Conservation (phyloP, 2,888 invertebrate species). For the Erebia palarica region DNA sequence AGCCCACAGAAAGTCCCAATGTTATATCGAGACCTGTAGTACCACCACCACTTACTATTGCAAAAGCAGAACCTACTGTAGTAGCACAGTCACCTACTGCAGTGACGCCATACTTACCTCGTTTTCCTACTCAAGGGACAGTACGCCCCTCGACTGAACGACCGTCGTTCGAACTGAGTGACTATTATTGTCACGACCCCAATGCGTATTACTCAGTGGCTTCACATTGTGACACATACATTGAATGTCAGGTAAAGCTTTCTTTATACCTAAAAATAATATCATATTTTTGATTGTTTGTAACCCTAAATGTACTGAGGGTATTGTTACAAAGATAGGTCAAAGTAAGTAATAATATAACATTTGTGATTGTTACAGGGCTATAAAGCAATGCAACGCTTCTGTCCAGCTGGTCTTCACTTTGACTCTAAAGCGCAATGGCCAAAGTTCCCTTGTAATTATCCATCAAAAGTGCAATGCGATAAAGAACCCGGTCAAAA, state of each 20-base stretch:
- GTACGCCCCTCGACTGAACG: background rate
- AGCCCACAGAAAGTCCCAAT: background rate
- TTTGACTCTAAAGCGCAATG: conserved; percentile 85
- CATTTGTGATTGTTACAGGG: conserved; percentile 54
- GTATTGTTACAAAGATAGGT: no score
- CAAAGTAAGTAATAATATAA: no score
- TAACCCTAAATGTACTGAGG: no score
- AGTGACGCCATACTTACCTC: background rate
- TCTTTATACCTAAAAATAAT: no score
- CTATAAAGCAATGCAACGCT: conserved; percentile 84
- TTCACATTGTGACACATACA: conserved; percentile 86
- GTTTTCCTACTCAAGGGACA: background rate
- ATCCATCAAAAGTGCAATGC: conserved; percentile 63
- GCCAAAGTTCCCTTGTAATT: conserved; percentile 89
- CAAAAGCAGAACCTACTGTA: background rate
- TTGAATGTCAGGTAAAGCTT: conserved; percentile 84
- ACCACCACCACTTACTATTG: background rate
- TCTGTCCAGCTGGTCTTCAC: conserved; percentile 90
- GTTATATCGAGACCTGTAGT: background rate
- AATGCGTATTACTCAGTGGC: conserved; percentile 67
- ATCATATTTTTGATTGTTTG: no score
- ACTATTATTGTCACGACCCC: conserved; percentile 51
- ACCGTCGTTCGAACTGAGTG: conserved; percentile 18
- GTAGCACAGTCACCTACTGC: background rate
- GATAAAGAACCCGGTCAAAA: background rate